Conservation (phyloP, 1,140 invertebrate genomes). For the Zeugodacus cucurbitae region DNA sequence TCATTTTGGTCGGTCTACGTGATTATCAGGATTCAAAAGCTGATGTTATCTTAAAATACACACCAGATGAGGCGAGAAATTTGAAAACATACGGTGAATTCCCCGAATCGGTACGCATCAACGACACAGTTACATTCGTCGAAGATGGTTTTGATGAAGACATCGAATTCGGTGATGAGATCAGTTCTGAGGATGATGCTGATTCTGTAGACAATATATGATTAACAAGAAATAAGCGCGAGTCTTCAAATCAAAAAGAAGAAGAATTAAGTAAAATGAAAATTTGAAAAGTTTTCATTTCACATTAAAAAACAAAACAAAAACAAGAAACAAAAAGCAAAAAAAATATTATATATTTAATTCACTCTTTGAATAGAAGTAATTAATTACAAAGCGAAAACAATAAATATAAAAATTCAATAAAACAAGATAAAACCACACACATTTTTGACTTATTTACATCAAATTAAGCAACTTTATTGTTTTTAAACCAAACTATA, state of each 20-base stretch:
- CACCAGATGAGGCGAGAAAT: slow-evolving; percentile 98
- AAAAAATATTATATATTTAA: neutral
- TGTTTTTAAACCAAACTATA: too few species aligned
- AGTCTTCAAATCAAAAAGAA: slow-evolving; percentile 36
- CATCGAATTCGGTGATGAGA: slow-evolving; percentile 94
- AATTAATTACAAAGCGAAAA: neutral
- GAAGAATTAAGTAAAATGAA: slow-evolving; percentile 36
- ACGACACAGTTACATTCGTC: slow-evolving; percentile 92
- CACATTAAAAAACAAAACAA: neutral
- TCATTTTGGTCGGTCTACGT: slow-evolving; percentile 94
- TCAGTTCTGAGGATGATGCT: slow-evolving; percentile 87
- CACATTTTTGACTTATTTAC: neutral
- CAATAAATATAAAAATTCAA: neutral
- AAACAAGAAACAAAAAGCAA: neutral
- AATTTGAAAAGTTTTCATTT: slow-evolving; percentile 4
- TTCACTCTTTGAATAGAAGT: slow-evolving; percentile 6
- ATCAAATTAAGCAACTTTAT: neutral
- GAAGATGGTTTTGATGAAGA: slow-evolving; percentile 95
- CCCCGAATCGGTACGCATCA: slow-evolving; percentile 96
- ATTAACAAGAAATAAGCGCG: slow-evolving; percentile 48
- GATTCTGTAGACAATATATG: slow-evolving; percentile 79
- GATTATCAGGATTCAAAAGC: slow-evolving; percentile 99
- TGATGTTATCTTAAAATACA: slow-evolving; percentile 99
- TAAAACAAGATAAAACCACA: neutral
- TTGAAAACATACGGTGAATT: slow-evolving; percentile 99